Percentiles rank a stretch among this genome's conserved stretches.
These are phyloP conservation scores for Eilema depressum DNA, from an alignment of 2,888 invertebrate species.

Conservation along the genomic window DNA sequence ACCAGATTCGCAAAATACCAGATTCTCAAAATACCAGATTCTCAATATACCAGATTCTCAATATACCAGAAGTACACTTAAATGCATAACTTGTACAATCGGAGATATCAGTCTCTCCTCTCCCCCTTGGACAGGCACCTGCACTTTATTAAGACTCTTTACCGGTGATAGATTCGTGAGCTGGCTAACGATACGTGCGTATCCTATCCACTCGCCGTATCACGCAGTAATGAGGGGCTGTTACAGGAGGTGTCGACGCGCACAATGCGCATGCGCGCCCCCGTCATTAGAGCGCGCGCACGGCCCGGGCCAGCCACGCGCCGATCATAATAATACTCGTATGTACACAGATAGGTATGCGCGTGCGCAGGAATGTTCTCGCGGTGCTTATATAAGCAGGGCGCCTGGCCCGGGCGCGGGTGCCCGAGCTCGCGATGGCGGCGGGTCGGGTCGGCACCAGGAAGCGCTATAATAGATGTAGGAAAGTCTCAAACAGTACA, in stretches of 20 bases:
- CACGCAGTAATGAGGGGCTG: constrained; percentile 5
- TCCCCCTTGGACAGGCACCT: neutral
- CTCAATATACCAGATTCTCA: too few species aligned
- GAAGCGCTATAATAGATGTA: constrained; percentile 13
- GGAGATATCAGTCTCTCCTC: too few species aligned
- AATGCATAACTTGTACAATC: too few species aligned
- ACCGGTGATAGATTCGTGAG: neutral
- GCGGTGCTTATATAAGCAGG: neutral
- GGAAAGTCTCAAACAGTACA: constrained; percentile 50
- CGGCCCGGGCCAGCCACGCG: neutral
- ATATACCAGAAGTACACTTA: too few species aligned
- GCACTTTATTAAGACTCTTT: neutral
- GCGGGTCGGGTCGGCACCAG: neutral
- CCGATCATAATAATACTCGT: neutral
- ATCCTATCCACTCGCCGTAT: neutral
- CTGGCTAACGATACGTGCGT: neutral
- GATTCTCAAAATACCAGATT: too few species aligned
- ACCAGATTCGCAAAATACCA: too few species aligned
- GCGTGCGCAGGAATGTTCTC: neutral
- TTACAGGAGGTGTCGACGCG: constrained; percentile 19
- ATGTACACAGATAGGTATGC: too few species aligned
- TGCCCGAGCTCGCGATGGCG: neutral
- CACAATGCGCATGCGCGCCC: neutral
- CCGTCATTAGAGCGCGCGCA: constrained; percentile 11
- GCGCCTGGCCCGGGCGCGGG: neutral